Base-by-base conservation (phyloP, 2,888 invertebrate species). In the Limnephilus lunatus region DNA sequence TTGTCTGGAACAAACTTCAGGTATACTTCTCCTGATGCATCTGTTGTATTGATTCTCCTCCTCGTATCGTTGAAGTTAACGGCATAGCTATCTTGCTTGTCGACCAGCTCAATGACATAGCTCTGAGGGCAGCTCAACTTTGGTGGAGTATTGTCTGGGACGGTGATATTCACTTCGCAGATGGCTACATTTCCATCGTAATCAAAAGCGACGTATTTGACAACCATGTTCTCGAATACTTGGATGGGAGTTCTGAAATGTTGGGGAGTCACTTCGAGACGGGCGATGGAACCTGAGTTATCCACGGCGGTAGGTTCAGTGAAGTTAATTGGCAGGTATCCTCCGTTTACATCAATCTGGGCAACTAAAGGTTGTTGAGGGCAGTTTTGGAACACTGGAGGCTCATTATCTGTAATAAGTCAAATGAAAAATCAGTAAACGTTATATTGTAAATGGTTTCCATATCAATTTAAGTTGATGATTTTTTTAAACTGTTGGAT, bases 171-270 rank as follows among this genome's bases (percentile, higher is more conserved):
- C 53, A 99, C 99, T 96, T 98, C 98, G 95, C 99, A 99, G 94
- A 99, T 99, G 25, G 99, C 99, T 25, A 99, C 99, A 94, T 99
- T 99, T 94, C 99, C 99, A 94, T 99, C 99, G 94, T 98, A 99
- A 95, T 99, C 99, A 94, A 98, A 99, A 4, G 99, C 99, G 1
- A 99, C 98, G 94, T 99, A 99, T 96, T 98, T 98, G 0, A 99
- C 98, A 48, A 98, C 98, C 94, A 98, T 98, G 94, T 99, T 99
- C 94, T 98, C 97, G 95, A 99, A 99, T 19, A 99, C 97, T 95
- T 97, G 97, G 94, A 98, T 97, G 0, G 99, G 99, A 1, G 98
- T 98, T 94, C 97, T 97, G 95, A 99, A 99, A 94, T 98, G 98
- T 94, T 98, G 97, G 0, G 99, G 99, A 94, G 98, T 98, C 0